Evolutionary conservation across 2,797 vertebrate genomes (phyloP).

Genomic region (Liparis tanakae): DNA sequence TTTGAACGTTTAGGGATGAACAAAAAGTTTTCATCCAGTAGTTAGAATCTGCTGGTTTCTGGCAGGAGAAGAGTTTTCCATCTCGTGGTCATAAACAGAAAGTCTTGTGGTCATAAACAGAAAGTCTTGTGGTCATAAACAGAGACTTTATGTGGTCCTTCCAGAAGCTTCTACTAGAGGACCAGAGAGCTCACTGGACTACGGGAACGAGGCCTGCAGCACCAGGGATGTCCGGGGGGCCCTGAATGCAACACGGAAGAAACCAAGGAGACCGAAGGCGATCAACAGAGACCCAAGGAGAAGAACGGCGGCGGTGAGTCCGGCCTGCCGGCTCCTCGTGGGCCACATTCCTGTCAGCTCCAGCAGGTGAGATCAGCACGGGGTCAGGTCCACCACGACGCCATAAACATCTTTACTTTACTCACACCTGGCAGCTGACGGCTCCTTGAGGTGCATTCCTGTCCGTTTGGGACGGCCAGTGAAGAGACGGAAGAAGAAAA

Average conservation of each 20-base stretch:
- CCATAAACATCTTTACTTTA: too few relatives aligned
- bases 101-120: conserved; percentile 19
- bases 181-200: conserved; percentile 24
- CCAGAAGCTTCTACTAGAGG: conserved; percentile 15
- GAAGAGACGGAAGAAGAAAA: too few relatives aligned
- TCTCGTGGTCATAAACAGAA: conserved; percentile 21
- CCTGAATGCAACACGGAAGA: conserved; percentile 1
- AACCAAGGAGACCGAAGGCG: not conserved
- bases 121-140: conserved; percentile 11
- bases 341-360: too few relatives aligned
- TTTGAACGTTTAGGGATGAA: conserved; percentile 10
- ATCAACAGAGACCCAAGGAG: too few relatives aligned
- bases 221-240: conserved; percentile 14
- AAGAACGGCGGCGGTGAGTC: too few relatives aligned
- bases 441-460: too few relatives aligned
- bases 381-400: too few relatives aligned
- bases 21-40: conserved; percentile 27
- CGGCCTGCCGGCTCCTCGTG: too few relatives aligned
- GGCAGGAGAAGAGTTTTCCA: conserved; percentile 45
- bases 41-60: conserved; percentile 29
- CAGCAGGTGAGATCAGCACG: too few relatives aligned
- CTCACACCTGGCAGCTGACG: too few relatives aligned
- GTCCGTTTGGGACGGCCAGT: too few relatives aligned
- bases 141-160: too few relatives aligned
- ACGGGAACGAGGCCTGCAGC: not conserved